phyloP scores from a whole-genome alignment of 2,888 invertebrate species.

The Limnephilus lunatus region DNA sequence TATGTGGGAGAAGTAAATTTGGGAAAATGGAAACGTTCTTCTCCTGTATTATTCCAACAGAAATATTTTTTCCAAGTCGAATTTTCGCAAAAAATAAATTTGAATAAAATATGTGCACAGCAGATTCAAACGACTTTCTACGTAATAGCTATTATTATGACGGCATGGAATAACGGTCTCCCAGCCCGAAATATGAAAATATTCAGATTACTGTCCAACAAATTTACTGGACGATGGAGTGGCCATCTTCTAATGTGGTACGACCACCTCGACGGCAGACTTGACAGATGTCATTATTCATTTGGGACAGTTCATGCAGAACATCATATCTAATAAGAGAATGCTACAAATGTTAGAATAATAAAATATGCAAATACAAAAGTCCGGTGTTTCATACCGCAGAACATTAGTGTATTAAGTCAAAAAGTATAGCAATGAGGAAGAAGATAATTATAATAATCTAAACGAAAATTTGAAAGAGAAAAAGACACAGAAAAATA shows the following conservation, averaged over 20 bases:
- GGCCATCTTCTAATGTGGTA: neutral
- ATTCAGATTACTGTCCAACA: neutral
- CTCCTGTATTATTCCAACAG: neutral
- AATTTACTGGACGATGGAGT: neutral
- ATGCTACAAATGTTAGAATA: neutral
- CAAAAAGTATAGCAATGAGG: no score
- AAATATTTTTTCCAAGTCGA: neutral
- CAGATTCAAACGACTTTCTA: neutral
- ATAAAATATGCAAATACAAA: neutral
- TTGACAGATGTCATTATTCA: neutral
- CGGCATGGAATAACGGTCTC: neutral
- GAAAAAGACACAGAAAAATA: no score
- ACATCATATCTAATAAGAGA: neutral
- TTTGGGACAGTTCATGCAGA: neutral
- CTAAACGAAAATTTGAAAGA: no score
- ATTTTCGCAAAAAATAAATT: neutral
- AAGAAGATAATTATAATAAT: no score
- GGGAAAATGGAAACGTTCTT: neutral
- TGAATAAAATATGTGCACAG: neutral
- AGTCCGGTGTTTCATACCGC: no score
- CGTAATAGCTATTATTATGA: neutral
- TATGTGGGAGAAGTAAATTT: neutral
- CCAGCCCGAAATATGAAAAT: neutral
- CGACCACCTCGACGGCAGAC: neutral
- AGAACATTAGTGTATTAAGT: no score